Evolutionary conservation across 2,113 vertebrate species (phyloP).

Genomic region (Trachemys scripta): DNA sequence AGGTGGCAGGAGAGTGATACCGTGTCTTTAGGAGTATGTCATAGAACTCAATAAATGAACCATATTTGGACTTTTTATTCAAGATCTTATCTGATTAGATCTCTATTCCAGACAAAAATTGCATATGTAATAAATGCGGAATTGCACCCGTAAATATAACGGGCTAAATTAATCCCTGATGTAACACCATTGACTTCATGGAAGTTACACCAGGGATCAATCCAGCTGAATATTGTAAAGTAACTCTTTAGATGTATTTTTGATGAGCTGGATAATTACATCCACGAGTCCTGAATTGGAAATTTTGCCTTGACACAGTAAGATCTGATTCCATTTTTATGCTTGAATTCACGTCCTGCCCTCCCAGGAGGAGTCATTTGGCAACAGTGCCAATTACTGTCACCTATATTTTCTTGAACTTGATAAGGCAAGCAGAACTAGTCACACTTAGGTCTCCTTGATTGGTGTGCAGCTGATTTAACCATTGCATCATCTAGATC

Average conservation of each 20-base stretch:
- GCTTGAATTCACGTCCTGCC: background rate
- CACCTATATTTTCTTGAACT: conserved; percentile 51
- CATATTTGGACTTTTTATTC: background rate
- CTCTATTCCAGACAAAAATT: background rate
- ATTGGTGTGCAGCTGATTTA: conserved; percentile 25
- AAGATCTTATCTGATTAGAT: background rate
- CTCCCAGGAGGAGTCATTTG: conserved; percentile 42
- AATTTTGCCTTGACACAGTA: background rate
- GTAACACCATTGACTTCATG: background rate
- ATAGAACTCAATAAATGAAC: background rate
- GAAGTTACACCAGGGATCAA: background rate
- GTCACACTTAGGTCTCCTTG: conserved; percentile 49
- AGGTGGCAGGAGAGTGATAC: background rate
- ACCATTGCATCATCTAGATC: conserved; percentile 25
- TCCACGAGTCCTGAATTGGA: background rate
- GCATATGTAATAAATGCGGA: background rate
- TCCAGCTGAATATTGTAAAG: conserved; percentile 14
- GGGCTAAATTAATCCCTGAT: background rate
- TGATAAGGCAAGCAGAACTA: conserved; percentile 61
- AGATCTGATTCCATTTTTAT: background rate
- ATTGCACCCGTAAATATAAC: fast-evolving
- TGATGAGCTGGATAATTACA: conserved; percentile 9
- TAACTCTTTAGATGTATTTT: conserved; percentile 34
- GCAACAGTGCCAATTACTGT: conserved; percentile 57
- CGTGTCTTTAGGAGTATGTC: background rate